These are phyloP conservation scores for Nerophis lumbriciformis DNA, from an alignment of 2,113 vertebrate genomes.

Conservation along the genomic window DNA sequence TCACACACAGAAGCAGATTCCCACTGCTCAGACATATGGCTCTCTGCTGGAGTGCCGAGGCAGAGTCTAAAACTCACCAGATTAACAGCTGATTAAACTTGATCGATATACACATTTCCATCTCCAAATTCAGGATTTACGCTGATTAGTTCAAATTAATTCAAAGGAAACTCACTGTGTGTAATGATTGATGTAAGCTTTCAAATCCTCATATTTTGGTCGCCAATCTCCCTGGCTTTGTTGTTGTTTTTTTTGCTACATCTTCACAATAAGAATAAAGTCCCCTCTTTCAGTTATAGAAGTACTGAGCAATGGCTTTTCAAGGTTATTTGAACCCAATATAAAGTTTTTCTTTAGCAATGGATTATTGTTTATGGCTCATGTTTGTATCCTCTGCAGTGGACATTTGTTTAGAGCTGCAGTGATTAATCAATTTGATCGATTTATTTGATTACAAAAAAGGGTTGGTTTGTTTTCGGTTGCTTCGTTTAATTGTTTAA, in stretches of 20 bases:
- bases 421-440: no score
- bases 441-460: no score
- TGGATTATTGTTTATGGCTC: no score
- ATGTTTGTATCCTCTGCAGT: no score
- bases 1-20: constrained; percentile 20
- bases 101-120: background rate
- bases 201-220: background rate
- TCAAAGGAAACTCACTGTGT: background rate
- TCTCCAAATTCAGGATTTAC: background rate
- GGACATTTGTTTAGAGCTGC: no score
- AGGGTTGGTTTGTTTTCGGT: no score
- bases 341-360: no score
- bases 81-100: constrained; percentile 6
- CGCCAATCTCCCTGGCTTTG: background rate
- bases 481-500: no score
- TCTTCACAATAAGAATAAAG: background rate
- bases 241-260: background rate
- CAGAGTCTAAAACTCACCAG: constrained; percentile 1
- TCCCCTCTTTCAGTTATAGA: no score
- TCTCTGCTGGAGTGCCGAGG: constrained; percentile 17
- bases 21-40: constrained; percentile 40
- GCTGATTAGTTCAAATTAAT: background rate
- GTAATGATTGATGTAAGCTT: background rate
- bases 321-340: no score
- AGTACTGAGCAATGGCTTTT: background rate